Conservation (phyloP, 2,888 invertebrate species). For the Ectemnius cavifrons region DNA sequence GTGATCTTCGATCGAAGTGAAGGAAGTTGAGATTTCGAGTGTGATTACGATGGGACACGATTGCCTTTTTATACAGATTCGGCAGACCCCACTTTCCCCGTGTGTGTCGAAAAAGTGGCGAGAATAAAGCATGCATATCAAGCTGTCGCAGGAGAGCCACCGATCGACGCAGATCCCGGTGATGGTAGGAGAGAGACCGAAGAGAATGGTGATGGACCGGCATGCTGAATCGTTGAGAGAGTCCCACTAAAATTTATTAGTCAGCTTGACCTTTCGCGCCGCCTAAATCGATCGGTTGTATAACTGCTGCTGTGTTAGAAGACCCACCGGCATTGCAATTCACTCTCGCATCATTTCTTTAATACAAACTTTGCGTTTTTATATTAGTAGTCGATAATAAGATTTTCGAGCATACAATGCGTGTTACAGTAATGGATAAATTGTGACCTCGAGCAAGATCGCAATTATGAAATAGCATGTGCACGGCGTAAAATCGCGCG, state of each 20-base stretch:
- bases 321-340: not conserved
- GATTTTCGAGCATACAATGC: not conserved
- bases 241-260: conserved; percentile 68
- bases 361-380: not conserved
- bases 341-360: not conserved
- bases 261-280: conserved; percentile 68
- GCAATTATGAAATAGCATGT: conserved; percentile 21
- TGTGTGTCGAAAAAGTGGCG: conserved; percentile 51
- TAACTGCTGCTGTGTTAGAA: conserved; percentile 46
- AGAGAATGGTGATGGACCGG: conserved; percentile 33
- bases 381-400: not conserved
- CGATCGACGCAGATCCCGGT: too few relatives aligned
- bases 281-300: conserved; percentile 65
- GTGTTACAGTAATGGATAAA: conserved; percentile 7
- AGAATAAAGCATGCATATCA: conserved; percentile 24
- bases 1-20: conserved; percentile 43
- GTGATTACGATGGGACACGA: conserved; percentile 61
- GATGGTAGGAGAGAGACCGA: conserved; percentile 20
- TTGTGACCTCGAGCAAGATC: conserved; percentile 12
- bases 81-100: conserved; percentile 66
- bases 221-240: conserved; percentile 41
- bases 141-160: conserved; percentile 30
- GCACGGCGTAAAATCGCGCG: conserved; percentile 13
- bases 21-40: conserved; percentile 59
- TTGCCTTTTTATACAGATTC: conserved; percentile 71